Base-by-base conservation (phyloP, 2,888 invertebrate genomes). In the Melolontha melolontha region DNA sequence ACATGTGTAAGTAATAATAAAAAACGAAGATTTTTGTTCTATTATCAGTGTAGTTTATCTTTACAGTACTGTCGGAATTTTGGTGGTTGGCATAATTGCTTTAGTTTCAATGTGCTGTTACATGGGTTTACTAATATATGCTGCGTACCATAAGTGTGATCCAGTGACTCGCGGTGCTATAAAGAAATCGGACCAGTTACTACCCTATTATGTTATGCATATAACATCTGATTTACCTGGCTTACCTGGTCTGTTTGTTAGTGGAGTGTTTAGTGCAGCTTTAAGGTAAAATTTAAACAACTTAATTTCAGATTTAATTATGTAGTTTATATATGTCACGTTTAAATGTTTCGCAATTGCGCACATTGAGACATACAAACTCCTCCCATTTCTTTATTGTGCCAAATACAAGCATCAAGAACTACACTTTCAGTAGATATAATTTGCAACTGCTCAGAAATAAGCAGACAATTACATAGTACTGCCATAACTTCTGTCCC, bases 181-280 rank as follows among this genome's bases (percentile, higher is more conserved):
- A 57, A 84, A 83, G 52, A 91, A 91, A 80, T 87, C 89, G 39
- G 92, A 92, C 76, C 91, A 95, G 83, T 80, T 95, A 7, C 81
- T 95, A 40, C 94, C 94, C 0, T 90, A 91, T 77, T 94, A 91
- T 79, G 94, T 95, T 27, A 93, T 94, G 92, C 91, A 92, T 55
- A 88, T 91, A 67, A 88, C 93, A 0, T 87, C 89, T 0, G 82
- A 87, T 8, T 86, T 92, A 70, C 93, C 92, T 0, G 95, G 94
- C 0, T 82, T 95, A 11, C 92, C 94, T 0, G 95, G 95, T 0
- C 86, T 95, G 49, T 94, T 95, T 78, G 90, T 94, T 74, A 93
- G 94, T 59, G 93, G 94, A 12, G 91, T 95, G 0, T 95, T 95
- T 79, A 94, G 94, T 81, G 95, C 94, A 8, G 93, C 95, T 17